These are phyloP conservation scores for Clarias fuscus DNA, from an alignment of 2,797 vertebrate species.

Conservation along the genomic window DNA sequence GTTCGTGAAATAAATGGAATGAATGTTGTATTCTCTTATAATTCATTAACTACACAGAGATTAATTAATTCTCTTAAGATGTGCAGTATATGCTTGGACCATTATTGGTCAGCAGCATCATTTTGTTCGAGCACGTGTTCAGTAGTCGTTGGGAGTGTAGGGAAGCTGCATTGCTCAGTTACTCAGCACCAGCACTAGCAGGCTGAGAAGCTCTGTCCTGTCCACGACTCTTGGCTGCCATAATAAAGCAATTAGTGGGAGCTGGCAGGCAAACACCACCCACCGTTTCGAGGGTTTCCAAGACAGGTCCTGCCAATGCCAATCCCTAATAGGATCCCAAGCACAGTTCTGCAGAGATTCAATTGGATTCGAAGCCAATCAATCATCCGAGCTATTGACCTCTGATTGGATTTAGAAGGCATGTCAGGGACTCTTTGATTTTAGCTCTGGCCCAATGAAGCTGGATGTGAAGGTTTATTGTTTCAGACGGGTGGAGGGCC, in stretches of 20 bases:
- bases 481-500: constrained; percentile 59
- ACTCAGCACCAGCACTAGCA: constrained; percentile 24
- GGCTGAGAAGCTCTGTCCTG: constrained; percentile 14
- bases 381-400: constrained; percentile 68
- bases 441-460: constrained; percentile 66
- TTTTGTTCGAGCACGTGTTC: constrained; percentile 3
- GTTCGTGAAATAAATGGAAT: not conserved
- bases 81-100: not conserved
- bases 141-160: constrained; percentile 1
- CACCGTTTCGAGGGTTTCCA: constrained; percentile 43
- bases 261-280: constrained; percentile 53
- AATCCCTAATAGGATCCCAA: constrained; percentile 63
- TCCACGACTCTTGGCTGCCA: constrained; percentile 36
- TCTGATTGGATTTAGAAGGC: constrained; percentile 68
- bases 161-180: constrained; percentile 21
- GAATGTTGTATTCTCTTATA: not conserved
- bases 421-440: constrained; percentile 67
- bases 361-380: constrained; percentile 69
- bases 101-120: constrained; percentile 8
- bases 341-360: constrained; percentile 52
- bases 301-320: constrained; percentile 61
- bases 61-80: not conserved
- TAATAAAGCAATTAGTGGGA: constrained; percentile 60
- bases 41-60: not conserved
- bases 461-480: constrained; percentile 66